A percentile compares a stretch with the other conserved stretches of the same genome.
Conservation (phyloP, 2,888 invertebrate species). For the Zygothrica quintamaculata region DNA sequence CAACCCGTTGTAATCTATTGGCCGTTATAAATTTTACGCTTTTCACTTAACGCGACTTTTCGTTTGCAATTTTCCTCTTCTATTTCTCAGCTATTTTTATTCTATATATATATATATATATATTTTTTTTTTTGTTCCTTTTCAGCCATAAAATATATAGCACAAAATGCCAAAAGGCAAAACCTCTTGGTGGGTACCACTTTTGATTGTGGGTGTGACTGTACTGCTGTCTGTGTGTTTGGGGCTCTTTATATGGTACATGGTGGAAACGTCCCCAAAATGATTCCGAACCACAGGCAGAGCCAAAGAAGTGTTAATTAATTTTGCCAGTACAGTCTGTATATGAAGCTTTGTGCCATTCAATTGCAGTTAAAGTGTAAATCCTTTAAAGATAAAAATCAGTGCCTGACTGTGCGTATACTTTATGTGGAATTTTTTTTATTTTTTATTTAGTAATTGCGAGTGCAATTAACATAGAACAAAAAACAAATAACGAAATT, state of each 20-base stretch:
- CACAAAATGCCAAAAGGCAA: conserved; percentile 21
- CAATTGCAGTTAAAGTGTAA: no score
- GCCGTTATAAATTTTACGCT: conserved; percentile 64
- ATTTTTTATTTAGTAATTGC: conserved; percentile 9
- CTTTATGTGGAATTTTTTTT: conserved; percentile 60
- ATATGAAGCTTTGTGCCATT: no score
- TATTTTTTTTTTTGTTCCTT: neutral
- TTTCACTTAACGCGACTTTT: conserved; percentile 47
- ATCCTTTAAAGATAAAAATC: conserved; percentile 22
- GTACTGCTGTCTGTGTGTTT: conserved; percentile 25
- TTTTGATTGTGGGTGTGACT: conserved; percentile 16
- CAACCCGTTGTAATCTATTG: conserved; percentile 60
- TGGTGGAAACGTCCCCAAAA: conserved; percentile 49
- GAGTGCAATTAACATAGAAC: conserved; percentile 56
- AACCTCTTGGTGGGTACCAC: conserved; percentile 38
- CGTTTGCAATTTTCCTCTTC: neutral
- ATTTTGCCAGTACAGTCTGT: conserved; percentile 28
- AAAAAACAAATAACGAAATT: no score
- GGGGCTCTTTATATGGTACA: conserved; percentile 43
- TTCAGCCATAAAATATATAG: conserved; percentile 16
- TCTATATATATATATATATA: no score
- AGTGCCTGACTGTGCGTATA: conserved; percentile 53
- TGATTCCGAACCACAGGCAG: neutral
- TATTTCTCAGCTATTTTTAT: neutral
- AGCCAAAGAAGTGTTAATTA: conserved; percentile 60